Percentiles rank a stretch among this genome's conserved stretches.
Evolutionary conservation across 2,797 vertebrate genomes (phyloP).

Genomic region (Sebastes cheni): DNA sequence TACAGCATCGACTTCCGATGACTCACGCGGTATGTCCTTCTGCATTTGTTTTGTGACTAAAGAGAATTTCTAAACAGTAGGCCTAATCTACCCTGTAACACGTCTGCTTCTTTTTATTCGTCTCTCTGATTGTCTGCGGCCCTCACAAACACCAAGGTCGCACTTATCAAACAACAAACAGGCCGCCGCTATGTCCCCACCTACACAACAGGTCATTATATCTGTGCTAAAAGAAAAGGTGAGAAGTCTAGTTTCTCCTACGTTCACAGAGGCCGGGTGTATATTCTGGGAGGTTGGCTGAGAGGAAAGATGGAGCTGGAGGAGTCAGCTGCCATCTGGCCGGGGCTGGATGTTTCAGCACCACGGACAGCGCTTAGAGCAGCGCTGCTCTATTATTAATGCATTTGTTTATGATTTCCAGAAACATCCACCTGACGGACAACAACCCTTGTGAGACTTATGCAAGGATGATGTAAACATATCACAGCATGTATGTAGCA

Average conservation of each 20-base stretch:
- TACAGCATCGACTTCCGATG: constrained; percentile 7
- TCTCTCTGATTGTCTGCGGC: background rate
- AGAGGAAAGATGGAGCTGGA: background rate
- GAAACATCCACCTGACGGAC: background rate
- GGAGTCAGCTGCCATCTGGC: constrained; percentile 33
- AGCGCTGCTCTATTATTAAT: constrained; percentile 2
- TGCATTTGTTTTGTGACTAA: constrained; percentile 7
- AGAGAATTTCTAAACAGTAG: background rate
- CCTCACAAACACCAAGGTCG: background rate
- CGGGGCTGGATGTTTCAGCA: constrained; percentile 43
- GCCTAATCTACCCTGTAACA: background rate
- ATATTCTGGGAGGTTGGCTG: background rate
- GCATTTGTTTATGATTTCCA: background rate
- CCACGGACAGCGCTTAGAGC: constrained; percentile 42
- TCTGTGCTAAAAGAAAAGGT: constrained; percentile 15
- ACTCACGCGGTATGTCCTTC: constrained; percentile 34
- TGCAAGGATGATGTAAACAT: background rate
- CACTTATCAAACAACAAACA: background rate
- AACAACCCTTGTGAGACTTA: background rate
- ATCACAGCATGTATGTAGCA: background rate
- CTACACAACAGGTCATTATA: constrained; percentile 1
- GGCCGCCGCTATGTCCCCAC: background rate
- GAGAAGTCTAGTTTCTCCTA: background rate
- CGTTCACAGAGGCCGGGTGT: background rate
- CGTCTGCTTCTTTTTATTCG: background rate